Base-by-base conservation (phyloP, 1,140 invertebrate genomes). In the Pararge aegeria region DNA sequence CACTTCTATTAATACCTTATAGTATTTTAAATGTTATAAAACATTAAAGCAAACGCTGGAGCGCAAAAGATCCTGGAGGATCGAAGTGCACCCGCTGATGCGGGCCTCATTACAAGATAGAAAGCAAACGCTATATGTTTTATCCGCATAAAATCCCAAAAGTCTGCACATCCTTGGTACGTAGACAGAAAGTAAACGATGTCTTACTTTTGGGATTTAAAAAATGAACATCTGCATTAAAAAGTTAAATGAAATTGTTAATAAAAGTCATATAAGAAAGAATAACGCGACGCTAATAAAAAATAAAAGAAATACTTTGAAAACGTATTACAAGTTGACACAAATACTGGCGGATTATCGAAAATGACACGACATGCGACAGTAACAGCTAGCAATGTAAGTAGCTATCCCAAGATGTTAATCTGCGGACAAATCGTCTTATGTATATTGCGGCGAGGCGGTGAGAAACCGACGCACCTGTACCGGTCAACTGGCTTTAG, bases 381-480 rank as follows among this genome's bases (percentile, higher is more conserved):
- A 75, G 53, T 34, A 48, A 59, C 51, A 46, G 20, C 49, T 65
- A 73, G 66, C 69, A 78, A 73, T 59, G 51, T 63, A 60, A 65
- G 61, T 67, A 60, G 70, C 66, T 64, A 78, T 82, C 71, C 57
- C 44, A 51, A 77, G 78, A 83, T 83, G 68, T 70, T 75, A 78
- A 83, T 85, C 79, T 78, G 51, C 52, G 62, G 80, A 82, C 76
- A 80, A 83, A 78, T 82, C 76, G 71, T 66, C 66, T 67, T 76
- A 76, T 75, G 73, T 77, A 65, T 70, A 57, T 56, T 60, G 56
- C 68, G 50, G 65, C 65, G 58, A 27, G 51, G 27, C 73, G 71
- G 78, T 82, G 83, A 84, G 78, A 83, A 82, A 73, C 78, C 54
- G 68, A 76, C 75, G 78, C 83, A 87, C 83, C 83, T 87, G 81